phyloP scores from a whole-genome alignment of 2,888 invertebrate species.

The Acholoe squamosa region DNA sequence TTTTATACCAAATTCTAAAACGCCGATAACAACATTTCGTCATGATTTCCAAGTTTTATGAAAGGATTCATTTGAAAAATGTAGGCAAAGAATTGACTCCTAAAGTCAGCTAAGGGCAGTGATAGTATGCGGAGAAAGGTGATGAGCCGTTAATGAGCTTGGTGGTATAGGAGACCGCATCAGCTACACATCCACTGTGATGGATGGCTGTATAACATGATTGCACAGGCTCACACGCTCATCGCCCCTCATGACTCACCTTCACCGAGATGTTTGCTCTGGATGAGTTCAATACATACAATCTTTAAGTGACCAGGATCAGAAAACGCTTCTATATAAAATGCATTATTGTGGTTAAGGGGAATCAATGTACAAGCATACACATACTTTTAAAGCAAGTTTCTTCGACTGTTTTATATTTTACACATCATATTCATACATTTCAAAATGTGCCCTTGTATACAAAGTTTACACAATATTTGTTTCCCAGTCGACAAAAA shows the following conservation, averaged over 20 bases:
- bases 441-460: not conserved
- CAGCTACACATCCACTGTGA: not conserved
- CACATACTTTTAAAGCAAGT: conserved; percentile 32
- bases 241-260: not conserved
- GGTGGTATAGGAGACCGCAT: not conserved
- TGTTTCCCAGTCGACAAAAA: not conserved
- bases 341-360: conserved; percentile 37
- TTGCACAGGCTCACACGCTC: not conserved
- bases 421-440: conserved; percentile 36
- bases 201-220: not conserved
- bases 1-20: conserved; percentile 27
- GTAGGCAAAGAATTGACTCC: not conserved
- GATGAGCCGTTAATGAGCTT: no score
- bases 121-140: not conserved
- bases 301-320: conserved; percentile 22
- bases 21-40: not conserved
- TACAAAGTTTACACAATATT: conserved; percentile 21
- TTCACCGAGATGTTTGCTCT: not conserved
- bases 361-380: conserved; percentile 55
- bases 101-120: not conserved
- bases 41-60: not conserved
- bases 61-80: not conserved
- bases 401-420: not conserved
- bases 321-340: not conserved
- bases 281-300: conserved; percentile 18